phyloP scores from a whole-genome alignment of 92 coral and sea anemone species.

The Meandrina meandrites region DNA sequence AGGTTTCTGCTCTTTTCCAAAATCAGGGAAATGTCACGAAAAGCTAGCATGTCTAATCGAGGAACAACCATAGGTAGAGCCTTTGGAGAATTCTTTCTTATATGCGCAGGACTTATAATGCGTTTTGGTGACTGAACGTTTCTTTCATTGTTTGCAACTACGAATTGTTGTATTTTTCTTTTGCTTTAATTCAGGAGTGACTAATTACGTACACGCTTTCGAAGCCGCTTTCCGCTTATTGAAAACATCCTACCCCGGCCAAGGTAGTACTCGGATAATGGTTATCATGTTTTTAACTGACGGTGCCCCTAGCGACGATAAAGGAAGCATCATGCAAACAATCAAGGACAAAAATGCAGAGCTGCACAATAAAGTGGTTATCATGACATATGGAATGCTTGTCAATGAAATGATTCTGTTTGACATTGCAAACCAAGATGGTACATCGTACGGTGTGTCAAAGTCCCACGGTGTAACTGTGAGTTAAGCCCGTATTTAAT shows the following conservation, averaged over 20 bases:
- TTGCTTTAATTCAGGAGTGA: slow-evolving; percentile 19
- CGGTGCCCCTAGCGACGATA: slow-evolving; percentile 50
- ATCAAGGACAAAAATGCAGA: slow-evolving; percentile 38
- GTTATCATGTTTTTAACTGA: slow-evolving; percentile 69
- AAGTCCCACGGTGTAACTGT: slow-evolving; percentile 2
- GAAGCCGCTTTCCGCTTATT: slow-evolving; percentile 59
- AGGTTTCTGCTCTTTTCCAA: too few relatives aligned
- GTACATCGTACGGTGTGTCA: slow-evolving; percentile 12
- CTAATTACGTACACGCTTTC: slow-evolving; percentile 45
- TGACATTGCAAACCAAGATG: slow-evolving; percentile 36
- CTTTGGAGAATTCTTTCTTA: too few relatives aligned
- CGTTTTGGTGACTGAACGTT: too few relatives aligned
- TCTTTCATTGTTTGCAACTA: too few relatives aligned
- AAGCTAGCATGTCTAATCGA: too few relatives aligned
- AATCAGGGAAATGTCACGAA: too few relatives aligned
- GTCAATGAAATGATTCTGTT: not conserved
- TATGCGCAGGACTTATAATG: too few relatives aligned
- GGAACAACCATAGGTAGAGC: too few relatives aligned
- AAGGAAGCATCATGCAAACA: slow-evolving; percentile 1
- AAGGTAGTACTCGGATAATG: slow-evolving; percentile 20
- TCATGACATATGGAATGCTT: slow-evolving; percentile 65
- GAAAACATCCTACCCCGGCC: slow-evolving; percentile 8
- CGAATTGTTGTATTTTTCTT: not conserved
- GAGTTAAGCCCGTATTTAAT: too few relatives aligned
- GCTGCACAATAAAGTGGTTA: slow-evolving; percentile 46